phyloP scores from a whole-genome alignment of 2,113 vertebrate genomes.

The Callopanchax toddi region DNA sequence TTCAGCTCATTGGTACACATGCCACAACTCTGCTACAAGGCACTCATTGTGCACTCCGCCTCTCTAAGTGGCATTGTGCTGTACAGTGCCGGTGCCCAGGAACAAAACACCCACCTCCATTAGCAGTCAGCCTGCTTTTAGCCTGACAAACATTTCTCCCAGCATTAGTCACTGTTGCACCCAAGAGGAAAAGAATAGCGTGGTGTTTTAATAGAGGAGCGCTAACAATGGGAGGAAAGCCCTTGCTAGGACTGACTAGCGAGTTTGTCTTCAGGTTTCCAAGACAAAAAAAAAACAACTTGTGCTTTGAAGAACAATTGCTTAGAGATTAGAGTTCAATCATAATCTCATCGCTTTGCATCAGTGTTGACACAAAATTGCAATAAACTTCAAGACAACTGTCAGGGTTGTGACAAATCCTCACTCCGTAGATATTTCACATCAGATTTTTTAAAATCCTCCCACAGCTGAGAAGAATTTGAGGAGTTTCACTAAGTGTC shows the following conservation, averaged over 20 bases:
- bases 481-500: slow-evolving; percentile 39
- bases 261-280: slow-evolving; percentile 61
- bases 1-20: slow-evolving; percentile 70
- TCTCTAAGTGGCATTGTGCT: slow-evolving; percentile 67
- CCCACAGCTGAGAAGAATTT: slow-evolving; percentile 10
- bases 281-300: slow-evolving; percentile 30
- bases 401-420: background rate
- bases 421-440: slow-evolving; percentile 2
- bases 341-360: slow-evolving; percentile 24
- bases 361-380: slow-evolving; percentile 13
- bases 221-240: slow-evolving; percentile 81
- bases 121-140: slow-evolving; percentile 66
- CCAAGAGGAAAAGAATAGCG: slow-evolving; percentile 71
- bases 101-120: slow-evolving; percentile 75
- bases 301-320: slow-evolving; percentile 39
- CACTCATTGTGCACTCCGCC: slow-evolving; percentile 71
- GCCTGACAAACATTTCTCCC: slow-evolving; percentile 65
- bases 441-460: background rate
- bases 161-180: slow-evolving; percentile 71
- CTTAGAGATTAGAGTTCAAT: slow-evolving; percentile 16
- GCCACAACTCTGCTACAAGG: slow-evolving; percentile 72
- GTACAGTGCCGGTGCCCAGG: slow-evolving; percentile 67
- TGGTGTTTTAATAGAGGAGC: slow-evolving; percentile 70
- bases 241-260: slow-evolving; percentile 47
- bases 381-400: slow-evolving; percentile 12